Evolutionary conservation across 2,797 vertebrate species (phyloP), one percentile per base, ranked within the genome.

Genomic region (Coregonus sp.): DNA sequence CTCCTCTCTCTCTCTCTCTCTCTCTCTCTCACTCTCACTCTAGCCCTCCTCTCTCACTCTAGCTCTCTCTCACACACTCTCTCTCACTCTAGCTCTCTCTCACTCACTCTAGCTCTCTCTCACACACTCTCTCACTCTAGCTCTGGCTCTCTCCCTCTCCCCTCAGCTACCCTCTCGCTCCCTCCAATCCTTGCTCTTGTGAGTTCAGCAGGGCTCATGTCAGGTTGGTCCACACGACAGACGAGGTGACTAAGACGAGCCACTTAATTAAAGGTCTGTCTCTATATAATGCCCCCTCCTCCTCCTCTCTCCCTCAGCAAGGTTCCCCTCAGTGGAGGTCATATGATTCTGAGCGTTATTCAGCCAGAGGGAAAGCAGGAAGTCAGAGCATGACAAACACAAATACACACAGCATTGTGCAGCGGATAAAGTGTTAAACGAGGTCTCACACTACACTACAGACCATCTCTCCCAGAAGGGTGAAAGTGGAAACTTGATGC

Each of bases 261-360:
- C 69, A 50, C 73, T 86, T 82, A 80, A 87, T 89, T 84, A 84
- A 86, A 82, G 70, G 77, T 80, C 59, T n/a, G 35, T 78, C 74
- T 47, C 72, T 68, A 75, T 78, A 82, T 84, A 70, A 81, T 75
- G 73, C 56, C 72, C 71, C 66, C 52, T 47, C 83, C 74, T 31
- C 52, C 51, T 14, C 16, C 40, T 63, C 29, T 63, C 37, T 51
- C 37, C 20, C 18, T 50, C 40, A 9, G 14, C 47, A 12, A 11
- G 2, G 7, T 29, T 29, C 74, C 87, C 76, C 84, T 33, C 76
- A 72, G 56, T 77, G 74, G 40, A 84, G 82, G 84, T 86, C 75
- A 25, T 73, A 67, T 63, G 72, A 61, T 71, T 82, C 47, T 72
- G 73, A 85, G 77, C 3, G 9, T 52, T 51, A n/a, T 56, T 76